phyloP scores from a whole-genome alignment of 2,888 invertebrate genomes.

The Lomographa bimaculata region DNA sequence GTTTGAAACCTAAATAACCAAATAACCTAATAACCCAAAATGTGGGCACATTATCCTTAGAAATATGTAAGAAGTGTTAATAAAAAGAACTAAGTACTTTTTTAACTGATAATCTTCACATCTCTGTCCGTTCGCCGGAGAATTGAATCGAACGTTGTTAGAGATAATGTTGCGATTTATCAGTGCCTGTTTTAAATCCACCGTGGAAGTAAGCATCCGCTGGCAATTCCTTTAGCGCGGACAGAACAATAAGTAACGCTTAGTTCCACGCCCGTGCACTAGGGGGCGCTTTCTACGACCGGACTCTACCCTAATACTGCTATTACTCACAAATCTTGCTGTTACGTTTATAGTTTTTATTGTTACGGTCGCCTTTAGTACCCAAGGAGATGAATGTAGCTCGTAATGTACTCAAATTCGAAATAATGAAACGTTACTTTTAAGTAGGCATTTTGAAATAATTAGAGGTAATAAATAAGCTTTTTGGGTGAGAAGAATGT shows the following conservation, averaged over 20 bases:
- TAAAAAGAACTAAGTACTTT: constrained; percentile 39
- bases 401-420: no score
- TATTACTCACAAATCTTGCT: constrained; percentile 30
- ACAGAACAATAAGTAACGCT: constrained; percentile 68
- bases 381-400: no score
- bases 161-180: constrained; percentile 71
- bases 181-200: constrained; percentile 71
- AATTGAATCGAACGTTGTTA: constrained; percentile 68
- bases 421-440: no score
- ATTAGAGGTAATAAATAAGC: no score
- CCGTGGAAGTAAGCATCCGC: constrained; percentile 60
- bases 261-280: constrained; percentile 48
- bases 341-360: constrained; percentile 8
- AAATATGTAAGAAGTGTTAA: no score
- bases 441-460: no score
- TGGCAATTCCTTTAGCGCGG: constrained; percentile 59
- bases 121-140: constrained; percentile 42
- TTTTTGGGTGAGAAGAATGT: no score
- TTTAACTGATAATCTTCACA: constrained; percentile 50
- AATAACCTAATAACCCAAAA: no score
- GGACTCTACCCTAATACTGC: constrained; percentile 32
- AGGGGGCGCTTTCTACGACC: constrained; percentile 32
- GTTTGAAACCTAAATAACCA: no score
- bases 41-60: no score
- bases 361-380: background rate